Evolutionary conservation across 2,113 vertebrate genomes (phyloP).

Genomic region (Heterotilapia buettikoferi): DNA sequence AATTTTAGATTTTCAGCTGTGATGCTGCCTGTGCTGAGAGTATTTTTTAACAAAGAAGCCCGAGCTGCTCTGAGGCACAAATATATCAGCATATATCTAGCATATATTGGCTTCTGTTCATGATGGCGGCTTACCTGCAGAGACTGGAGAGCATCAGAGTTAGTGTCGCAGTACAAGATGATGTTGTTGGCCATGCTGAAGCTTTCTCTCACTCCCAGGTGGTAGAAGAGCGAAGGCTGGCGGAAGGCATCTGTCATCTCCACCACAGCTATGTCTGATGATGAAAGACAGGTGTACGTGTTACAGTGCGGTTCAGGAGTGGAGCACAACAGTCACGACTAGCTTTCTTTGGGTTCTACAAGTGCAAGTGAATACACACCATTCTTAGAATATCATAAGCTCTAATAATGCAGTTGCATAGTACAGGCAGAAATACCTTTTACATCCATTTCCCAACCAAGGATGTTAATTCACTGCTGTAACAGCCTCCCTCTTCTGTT

Average conservation of each 20-base stretch:
- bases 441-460: not conserved
- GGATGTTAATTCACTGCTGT: not conserved
- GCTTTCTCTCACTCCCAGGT: conserved; percentile 94
- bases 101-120: not conserved
- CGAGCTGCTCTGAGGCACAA: not conserved
- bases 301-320: not conserved
- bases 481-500: not conserved
- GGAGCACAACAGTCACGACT: not conserved
- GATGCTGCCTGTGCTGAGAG: not conserved
- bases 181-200: conserved; percentile 99
- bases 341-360: not conserved
- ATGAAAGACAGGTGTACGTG: not conserved
- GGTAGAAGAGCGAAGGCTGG: conserved; percentile 96
- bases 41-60: not conserved
- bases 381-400: not conserved
- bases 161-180: conserved; percentile 94
- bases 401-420: not conserved
- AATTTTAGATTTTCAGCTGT: not conserved
- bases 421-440: not conserved
- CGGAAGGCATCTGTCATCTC: conserved; percentile 98
- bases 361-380: not conserved
- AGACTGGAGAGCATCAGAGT: conserved; percentile 88
- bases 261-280: conserved; percentile 90
- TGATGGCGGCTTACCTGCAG: conserved; percentile 80
- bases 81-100: not conserved